Conservation (phyloP, 2,113 vertebrate species). For the Sisor rabdophorus region DNA sequence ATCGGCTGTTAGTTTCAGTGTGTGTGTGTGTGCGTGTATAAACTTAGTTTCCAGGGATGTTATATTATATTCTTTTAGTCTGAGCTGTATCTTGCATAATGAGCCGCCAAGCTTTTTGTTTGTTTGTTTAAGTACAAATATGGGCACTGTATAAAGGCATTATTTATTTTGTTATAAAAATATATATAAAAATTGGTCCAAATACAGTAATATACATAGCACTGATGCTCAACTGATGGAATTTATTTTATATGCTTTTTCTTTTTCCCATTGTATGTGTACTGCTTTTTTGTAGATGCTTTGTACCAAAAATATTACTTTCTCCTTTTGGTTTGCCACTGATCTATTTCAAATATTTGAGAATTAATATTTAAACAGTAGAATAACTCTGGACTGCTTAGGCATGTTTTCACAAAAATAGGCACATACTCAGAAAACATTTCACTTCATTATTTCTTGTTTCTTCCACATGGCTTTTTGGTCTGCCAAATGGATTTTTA, state of each 20-base stretch:
- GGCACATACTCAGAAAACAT: conserved; percentile 68
- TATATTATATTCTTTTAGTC: conserved; percentile 83
- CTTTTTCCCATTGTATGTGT: conserved; percentile 82
- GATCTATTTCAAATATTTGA: conserved; percentile 67
- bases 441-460: conserved; percentile 38
- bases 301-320: conserved; percentile 82
- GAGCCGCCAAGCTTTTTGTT: conserved; percentile 88
- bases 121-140: conserved; percentile 82
- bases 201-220: conserved; percentile 74
- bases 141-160: conserved; percentile 86
- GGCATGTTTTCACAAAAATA: conserved; percentile 71
- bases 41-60: conserved; percentile 78
- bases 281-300: conserved; percentile 87
- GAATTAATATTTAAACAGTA: conserved; percentile 73
- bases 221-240: conserved; percentile 78
- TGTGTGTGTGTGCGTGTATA: too few species aligned
- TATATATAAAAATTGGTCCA: conserved; percentile 84
- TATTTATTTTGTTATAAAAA: conserved; percentile 91
- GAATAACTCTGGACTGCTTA: conserved; percentile 64
- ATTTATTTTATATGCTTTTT: conserved; percentile 82
- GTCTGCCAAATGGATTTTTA: conserved; percentile 61
- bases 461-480: conserved; percentile 60
- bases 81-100: conserved; percentile 93
- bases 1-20: too few species aligned
- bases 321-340: conserved; percentile 57